phyloP scores from a whole-genome alignment of 2,113 vertebrate genomes.

The Meles meles region DNA sequence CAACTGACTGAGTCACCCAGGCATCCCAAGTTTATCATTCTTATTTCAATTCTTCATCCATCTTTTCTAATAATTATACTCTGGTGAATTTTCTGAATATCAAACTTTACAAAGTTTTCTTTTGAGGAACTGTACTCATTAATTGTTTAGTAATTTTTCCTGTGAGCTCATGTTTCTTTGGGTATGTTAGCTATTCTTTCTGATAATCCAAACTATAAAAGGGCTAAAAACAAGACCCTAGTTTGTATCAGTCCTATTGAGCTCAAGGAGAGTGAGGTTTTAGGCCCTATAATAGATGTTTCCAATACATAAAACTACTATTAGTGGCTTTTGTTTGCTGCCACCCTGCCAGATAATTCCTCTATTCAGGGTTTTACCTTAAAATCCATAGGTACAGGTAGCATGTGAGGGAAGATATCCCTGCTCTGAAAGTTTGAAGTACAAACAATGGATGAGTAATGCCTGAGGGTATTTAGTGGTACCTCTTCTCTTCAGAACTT shows the following conservation, averaged over 20 bases:
- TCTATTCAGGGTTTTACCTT: not conserved
- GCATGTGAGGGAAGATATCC: not conserved
- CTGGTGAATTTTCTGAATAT: not conserved
- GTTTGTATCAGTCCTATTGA: not conserved
- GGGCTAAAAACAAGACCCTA: not conserved
- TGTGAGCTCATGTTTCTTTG: not conserved
- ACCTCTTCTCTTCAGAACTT: not conserved
- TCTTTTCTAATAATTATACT: not conserved
- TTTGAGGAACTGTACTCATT: not conserved
- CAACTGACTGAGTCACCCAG: too few species aligned
- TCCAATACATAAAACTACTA: not conserved
- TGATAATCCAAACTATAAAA: not conserved
- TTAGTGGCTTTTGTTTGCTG: not conserved
- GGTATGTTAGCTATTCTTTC: not conserved
- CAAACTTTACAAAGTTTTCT: not conserved
- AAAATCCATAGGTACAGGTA: not conserved
- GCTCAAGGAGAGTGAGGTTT: not conserved
- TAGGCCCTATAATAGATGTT: not conserved
- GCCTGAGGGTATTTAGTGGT: not conserved
- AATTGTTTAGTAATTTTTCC: not conserved
- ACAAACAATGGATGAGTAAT: not conserved
- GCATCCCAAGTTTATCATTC: too few species aligned
- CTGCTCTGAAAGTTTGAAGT: not conserved
- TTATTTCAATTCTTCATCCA: not conserved
- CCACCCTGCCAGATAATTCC: not conserved